Base-by-base conservation (phyloP, 2,113 vertebrate genomes). In the Pristiophorus japonicus region DNA sequence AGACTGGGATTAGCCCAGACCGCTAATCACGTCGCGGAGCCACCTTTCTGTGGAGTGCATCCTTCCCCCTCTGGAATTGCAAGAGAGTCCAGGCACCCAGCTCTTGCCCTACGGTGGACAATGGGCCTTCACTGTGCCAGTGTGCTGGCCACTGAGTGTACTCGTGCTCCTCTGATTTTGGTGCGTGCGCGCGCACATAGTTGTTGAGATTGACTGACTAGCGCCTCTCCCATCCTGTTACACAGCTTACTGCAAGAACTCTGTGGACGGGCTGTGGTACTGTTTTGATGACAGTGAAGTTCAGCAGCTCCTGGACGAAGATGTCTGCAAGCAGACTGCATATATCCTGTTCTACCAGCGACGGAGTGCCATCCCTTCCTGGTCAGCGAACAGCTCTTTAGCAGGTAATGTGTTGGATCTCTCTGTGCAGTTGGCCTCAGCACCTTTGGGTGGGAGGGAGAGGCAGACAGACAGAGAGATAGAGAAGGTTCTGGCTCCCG, bases 251-350 rank as follows among this genome's bases (percentile, higher is more conserved):
- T 99, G 99, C 96, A 99, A 99, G 97, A 99, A 99, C 97, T 99
- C 99, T 0, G 97, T 99, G 38, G 99, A 99, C 24, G 99, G 99
- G 16, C 98, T 98, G 96, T 99, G 99, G 99, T 99, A 99, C 97
- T 99, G 99, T 98, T 99, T 99, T 0, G 99, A 99, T 75, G 99
- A 99, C 98, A 99, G 99, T 0, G 98, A 99, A 0, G 99, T 99
- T 78, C 98, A 99, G 96, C 97, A 98, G 0, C 97, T 99, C 38
- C 96, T 98, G 1, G 99, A 99, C 16, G 99, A 99, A 0, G 98
- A 99, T 1, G 98, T 99, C 93, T 99, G 99, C 97, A 99, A 99
- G 94, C 99, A 98, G 97, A 98, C 97, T 0, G 99, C 99, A 6
- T 99, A 99, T 66, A 99, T 99, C 96, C 97, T 99, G 16, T 99